Base-by-base conservation (phyloP, 2,113 vertebrate genomes). In the Haliaeetus leucogaster region DNA sequence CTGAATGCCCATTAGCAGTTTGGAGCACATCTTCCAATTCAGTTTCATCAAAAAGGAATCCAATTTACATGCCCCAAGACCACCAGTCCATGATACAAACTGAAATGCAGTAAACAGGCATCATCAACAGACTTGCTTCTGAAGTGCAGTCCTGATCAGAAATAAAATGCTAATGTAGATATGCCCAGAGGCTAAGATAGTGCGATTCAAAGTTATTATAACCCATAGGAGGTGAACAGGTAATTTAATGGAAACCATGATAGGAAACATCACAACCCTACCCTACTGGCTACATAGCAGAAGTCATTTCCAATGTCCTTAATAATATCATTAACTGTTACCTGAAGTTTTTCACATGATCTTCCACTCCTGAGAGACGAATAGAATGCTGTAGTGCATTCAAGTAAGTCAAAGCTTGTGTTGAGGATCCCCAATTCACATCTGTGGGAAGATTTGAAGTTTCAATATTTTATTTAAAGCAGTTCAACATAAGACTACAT, bases 351-450 rank as follows among this genome's bases (percentile, higher is more conserved):
- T 99, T 99, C 94, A 99, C 96, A 61, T 99, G 99, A 93, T 99
- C 99, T 94, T 99, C 99, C 14, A 99, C 99, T 25, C 99, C 99
- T 5, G 99, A 98, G 95, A 99, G 99, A 62, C 99, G 98, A 74
- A 99, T 97, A 7, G 99, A 99, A 97, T 99, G 99, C 73, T 99
- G 98, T 91, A 99, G 95, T 23, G 99, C 99, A 97, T 98, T 99
- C 93, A 99, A 98, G 93, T 99, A 99, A 63, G 99, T 99, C 98
- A 99, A 96, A 23, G 99, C 99, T 98, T 99, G 99, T 36, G 99
- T 99, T 11, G 99, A 99, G 7, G 99, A 99, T 45, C 99, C 99
- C 99, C 99, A 99, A 96, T 99, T 99, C 88, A 99, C 99, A 98
- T 99, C 99, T 99, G 98, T 88, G 93, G 76, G 62, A 86, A 89